These are phyloP conservation scores for Acanthosoma haemorrhoidale DNA, from an alignment of 2,888 invertebrate species.

Conservation along the genomic window DNA sequence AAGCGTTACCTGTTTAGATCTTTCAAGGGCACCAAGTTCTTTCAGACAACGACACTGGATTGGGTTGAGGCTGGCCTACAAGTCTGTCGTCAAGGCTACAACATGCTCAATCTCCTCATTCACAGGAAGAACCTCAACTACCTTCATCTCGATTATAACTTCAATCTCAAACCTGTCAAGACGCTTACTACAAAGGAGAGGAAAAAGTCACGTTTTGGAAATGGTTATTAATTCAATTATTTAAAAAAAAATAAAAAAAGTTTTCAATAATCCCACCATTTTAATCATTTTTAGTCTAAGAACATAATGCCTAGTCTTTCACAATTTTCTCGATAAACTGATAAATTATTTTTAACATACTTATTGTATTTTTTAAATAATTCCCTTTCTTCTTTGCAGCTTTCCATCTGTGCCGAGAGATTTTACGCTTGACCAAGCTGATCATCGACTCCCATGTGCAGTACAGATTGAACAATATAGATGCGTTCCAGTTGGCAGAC, in stretches of 20 bases:
- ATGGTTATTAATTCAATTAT: slow-evolving; percentile 64
- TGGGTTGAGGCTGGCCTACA: slow-evolving; percentile 99
- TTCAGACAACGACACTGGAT: slow-evolving; percentile 97
- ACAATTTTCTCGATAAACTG: neutral
- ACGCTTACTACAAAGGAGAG: slow-evolving; percentile 98
- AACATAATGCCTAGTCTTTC: neutral
- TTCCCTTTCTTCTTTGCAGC: slow-evolving; percentile 54
- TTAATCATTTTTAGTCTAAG: neutral
- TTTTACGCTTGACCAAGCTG: slow-evolving; percentile 93
- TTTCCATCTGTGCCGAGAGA: slow-evolving; percentile 98
- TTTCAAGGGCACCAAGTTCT: slow-evolving; percentile 99
- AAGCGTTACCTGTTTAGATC: slow-evolving; percentile 97
- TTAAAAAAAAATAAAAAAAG: too few relatives aligned
- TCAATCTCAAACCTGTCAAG: slow-evolving; percentile 98
- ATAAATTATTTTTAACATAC: neutral
- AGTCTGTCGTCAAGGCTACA: slow-evolving; percentile 97
- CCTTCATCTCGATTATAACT: slow-evolving; percentile 98
- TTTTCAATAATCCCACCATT: too few relatives aligned
- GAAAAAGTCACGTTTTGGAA: slow-evolving; percentile 95
- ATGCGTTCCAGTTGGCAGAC: slow-evolving; percentile 97
- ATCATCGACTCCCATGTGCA: slow-evolving; percentile 99
- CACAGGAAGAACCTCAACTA: slow-evolving; percentile 99
- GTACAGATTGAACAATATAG: slow-evolving; percentile 97
- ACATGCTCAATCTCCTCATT: slow-evolving; percentile 97
- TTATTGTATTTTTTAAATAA: neutral